These are phyloP conservation scores for Drosophila lutescens DNA, from an alignment of 2,888 invertebrate genomes.

Conservation along the genomic window DNA sequence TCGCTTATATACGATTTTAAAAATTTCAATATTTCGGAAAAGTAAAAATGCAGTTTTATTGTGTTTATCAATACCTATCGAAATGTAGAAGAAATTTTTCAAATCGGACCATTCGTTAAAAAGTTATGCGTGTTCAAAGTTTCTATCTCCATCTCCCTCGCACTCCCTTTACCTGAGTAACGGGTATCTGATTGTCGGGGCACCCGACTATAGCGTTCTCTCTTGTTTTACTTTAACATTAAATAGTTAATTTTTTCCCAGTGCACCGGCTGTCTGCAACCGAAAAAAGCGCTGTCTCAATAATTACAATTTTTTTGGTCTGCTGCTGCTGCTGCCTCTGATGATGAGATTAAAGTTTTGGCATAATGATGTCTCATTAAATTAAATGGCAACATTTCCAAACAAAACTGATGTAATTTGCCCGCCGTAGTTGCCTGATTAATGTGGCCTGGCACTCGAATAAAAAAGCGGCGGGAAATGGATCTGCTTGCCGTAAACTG, in stretches of 20 bases:
- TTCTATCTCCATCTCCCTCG: too few species aligned
- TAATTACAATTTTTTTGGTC: conserved; percentile 44
- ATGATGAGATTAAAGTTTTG: conserved; percentile 50
- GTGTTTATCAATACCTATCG: too few species aligned
- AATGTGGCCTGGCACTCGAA: conserved; percentile 14
- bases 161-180: too few species aligned
- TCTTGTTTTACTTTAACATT: too few species aligned
- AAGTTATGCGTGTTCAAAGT: too few species aligned
- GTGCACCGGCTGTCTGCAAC: conserved; percentile 12
- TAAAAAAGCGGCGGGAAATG: conserved; percentile 2
- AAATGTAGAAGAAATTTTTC: too few species aligned
- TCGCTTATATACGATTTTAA: too few species aligned
- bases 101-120: too few species aligned
- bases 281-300: conserved; percentile 36
- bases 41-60: too few species aligned
- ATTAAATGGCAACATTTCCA: conserved; percentile 49
- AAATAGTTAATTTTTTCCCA: neutral
- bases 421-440: conserved; percentile 31
- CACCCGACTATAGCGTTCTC: too few species aligned
- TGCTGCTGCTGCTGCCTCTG: conserved; percentile 12
- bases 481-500: conserved; percentile 18
- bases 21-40: too few species aligned
- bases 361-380: conserved; percentile 55
- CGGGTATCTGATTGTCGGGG: too few species aligned
- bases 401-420: conserved; percentile 46